These are phyloP conservation scores for Cheilinus undulatus DNA, from an alignment of 2,113 vertebrate genomes.

Conservation along the genomic window DNA sequence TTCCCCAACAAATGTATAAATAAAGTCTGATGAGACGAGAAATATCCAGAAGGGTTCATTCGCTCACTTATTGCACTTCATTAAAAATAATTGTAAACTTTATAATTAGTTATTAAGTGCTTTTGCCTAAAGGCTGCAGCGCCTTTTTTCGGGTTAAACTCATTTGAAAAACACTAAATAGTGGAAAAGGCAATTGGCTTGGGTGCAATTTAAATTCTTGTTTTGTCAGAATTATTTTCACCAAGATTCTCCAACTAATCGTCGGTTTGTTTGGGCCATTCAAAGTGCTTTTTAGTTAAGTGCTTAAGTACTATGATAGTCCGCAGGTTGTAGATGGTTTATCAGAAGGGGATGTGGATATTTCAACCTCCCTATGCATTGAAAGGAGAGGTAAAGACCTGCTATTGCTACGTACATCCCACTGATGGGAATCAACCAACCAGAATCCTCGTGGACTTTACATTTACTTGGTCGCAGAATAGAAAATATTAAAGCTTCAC, in stretches of 20 bases:
- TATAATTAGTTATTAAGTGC: constrained; percentile 29
- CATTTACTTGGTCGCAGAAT: constrained; percentile 56
- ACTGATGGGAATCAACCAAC: constrained; percentile 12
- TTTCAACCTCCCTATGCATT: neutral
- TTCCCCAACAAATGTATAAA: constrained; percentile 25
- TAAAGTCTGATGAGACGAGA: constrained; percentile 36
- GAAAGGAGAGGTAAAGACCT: constrained; percentile 10
- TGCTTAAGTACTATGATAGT: constrained; percentile 48
- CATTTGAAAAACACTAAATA: constrained; percentile 41
- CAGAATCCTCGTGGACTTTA: constrained; percentile 7
- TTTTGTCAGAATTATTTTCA: constrained; percentile 12
- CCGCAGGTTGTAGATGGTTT: constrained; percentile 1
- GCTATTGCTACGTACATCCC: neutral
- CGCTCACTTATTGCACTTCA: constrained; percentile 72
- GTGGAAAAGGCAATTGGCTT: constrained; percentile 55
- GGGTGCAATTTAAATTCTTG: constrained; percentile 40
- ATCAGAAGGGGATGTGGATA: constrained; percentile 7
- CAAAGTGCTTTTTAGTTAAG: constrained; percentile 76
- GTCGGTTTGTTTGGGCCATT: constrained; percentile 33
- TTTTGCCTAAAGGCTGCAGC: constrained; percentile 20
- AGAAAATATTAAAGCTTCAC: constrained; percentile 55
- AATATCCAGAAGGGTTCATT: constrained; percentile 31
- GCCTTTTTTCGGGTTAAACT: constrained; percentile 14
- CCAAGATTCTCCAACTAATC: constrained; percentile 19
- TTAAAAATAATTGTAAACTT: constrained; percentile 55